These are phyloP conservation scores for Hapalemur alaotrensis DNA, from an alignment of 2,797 vertebrate species.

Conservation along the genomic window DNA sequence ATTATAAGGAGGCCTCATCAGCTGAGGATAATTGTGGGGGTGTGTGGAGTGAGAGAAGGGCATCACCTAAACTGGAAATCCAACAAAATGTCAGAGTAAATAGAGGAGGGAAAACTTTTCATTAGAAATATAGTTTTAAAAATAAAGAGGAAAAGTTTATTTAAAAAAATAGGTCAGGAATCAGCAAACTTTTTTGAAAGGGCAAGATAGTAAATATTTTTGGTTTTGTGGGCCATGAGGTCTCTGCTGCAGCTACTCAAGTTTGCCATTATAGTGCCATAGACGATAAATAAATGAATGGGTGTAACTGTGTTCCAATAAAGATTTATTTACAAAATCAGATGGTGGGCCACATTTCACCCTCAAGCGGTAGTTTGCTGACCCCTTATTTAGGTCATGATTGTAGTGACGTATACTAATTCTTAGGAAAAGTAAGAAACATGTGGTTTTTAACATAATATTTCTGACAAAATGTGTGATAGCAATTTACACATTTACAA, in stretches of 20 bases:
- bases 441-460: neutral
- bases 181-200: neutral
- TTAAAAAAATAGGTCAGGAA: neutral
- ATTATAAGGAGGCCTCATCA: neutral
- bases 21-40: neutral
- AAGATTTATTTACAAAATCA: neutral
- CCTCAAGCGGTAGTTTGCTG: neutral
- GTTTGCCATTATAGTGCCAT: neutral
- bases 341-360: neutral
- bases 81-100: neutral
- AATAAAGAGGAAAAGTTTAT: neutral
- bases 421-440: neutral
- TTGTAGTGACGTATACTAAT: neutral
- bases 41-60: no score
- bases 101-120: neutral
- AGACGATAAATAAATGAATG: neutral
- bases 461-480: slow-evolving; percentile 16
- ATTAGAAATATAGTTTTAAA: neutral
- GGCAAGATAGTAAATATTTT: neutral
- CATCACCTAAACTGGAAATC: neutral
- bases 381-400: neutral
- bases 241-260: neutral
- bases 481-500: neutral
- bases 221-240: neutral
- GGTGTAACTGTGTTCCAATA: neutral